These are phyloP conservation scores for Ahaetulla prasina DNA, from an alignment of 2,113 vertebrate genomes.

Conservation along the genomic window DNA sequence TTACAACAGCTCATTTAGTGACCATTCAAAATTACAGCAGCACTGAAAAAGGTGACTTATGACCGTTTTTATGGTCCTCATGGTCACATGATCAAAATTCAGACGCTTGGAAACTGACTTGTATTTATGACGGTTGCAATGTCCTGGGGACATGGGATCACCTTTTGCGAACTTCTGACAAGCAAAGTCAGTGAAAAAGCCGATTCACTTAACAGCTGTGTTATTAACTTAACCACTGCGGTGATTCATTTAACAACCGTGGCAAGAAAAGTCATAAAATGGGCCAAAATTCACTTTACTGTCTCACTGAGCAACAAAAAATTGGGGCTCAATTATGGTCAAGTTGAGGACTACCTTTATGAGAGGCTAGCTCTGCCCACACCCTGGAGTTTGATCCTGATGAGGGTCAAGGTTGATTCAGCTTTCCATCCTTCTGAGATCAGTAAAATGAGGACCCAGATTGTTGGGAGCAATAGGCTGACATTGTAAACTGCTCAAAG, in stretches of 20 bases:
- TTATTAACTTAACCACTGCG: neutral
- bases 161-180: neutral
- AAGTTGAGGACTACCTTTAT: neutral
- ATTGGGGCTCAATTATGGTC: neutral
- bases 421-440: neutral
- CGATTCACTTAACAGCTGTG: neutral
- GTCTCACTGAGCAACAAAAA: neutral
- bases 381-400: neutral
- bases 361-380: neutral
- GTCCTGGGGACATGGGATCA: neutral
- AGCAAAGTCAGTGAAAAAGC: neutral
- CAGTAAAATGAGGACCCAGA: neutral
- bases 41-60: too few species aligned
- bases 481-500: neutral
- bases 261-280: neutral
- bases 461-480: neutral
- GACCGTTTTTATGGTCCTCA: neutral
- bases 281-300: neutral
- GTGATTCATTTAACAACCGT: neutral
- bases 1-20: too few species aligned
- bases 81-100: neutral
- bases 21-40: too few species aligned
- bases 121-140: neutral
- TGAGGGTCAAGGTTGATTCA: neutral
- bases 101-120: neutral